These are phyloP conservation scores for Phalacrocorax brasilianus DNA, from an alignment of 2,113 vertebrate species.

Conservation along the genomic window DNA sequence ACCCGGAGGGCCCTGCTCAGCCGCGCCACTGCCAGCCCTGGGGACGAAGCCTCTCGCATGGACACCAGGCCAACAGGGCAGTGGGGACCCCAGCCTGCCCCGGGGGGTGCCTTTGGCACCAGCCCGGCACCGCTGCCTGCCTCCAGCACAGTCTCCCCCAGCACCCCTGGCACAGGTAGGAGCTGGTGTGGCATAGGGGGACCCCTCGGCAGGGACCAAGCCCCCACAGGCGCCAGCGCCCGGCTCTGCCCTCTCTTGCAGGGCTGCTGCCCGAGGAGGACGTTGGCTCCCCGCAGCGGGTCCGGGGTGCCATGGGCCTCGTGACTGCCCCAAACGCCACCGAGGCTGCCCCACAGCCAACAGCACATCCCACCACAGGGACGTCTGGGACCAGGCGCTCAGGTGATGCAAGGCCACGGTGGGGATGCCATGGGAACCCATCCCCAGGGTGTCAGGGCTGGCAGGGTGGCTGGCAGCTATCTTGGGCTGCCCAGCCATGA, in stretches of 20 bases:
- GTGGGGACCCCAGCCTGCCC: rapidly evolving
- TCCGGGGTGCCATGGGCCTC: constrained; percentile 65
- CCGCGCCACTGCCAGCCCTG: not conserved
- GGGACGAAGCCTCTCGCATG: rapidly evolving
- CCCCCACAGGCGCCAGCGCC: rapidly evolving
- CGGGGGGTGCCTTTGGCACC: not conserved
- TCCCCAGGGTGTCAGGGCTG: rapidly evolving
- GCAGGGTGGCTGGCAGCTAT: not conserved
- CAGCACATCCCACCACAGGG: not conserved
- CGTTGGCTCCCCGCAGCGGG: constrained; percentile 57
- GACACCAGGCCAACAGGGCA: rapidly evolving
- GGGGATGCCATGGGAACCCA: not conserved
- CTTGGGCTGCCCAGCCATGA: not conserved
- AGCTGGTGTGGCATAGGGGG: not conserved
- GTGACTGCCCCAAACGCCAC: constrained; percentile 20
- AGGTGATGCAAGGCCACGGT: constrained; percentile 56
- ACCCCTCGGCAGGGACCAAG: rapidly evolving
- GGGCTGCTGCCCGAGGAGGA: constrained; percentile 31
- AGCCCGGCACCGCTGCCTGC: rapidly evolving
- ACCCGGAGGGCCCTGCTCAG: not conserved
- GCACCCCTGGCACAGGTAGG: constrained; percentile 50
- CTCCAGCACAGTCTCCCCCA: not conserved
- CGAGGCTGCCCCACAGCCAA: not conserved
- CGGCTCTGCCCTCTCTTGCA: not conserved
- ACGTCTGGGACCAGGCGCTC: not conserved